phyloP scores from a whole-genome alignment of 2,797 vertebrate species.

The Remorina albescens region DNA sequence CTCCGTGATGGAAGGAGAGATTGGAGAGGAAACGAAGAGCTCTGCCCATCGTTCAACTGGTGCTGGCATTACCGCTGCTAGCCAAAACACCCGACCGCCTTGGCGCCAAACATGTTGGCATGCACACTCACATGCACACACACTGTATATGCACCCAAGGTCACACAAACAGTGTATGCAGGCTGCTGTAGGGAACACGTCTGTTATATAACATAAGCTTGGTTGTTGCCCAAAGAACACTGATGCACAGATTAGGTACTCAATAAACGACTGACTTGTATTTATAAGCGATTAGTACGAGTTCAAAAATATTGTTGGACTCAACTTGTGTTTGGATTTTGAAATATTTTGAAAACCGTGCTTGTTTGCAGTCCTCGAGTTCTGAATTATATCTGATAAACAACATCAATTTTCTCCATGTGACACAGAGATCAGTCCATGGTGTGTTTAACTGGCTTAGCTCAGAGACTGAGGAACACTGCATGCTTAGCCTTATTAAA shows the following conservation, averaged over 20 bases:
- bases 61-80: slow-evolving; percentile 64
- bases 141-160: not conserved
- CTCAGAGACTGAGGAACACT: not conserved
- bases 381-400: not conserved
- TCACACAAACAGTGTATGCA: slow-evolving; percentile 8
- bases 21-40: slow-evolving; percentile 69
- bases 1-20: slow-evolving; percentile 70
- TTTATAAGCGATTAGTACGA: not conserved
- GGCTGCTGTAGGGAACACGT: slow-evolving; percentile 56
- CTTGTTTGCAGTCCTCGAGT: not conserved
- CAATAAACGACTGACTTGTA: not conserved
- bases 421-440: not conserved
- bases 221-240: not conserved
- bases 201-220: slow-evolving; percentile 49
- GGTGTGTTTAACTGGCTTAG: not conserved
- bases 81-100: slow-evolving; percentile 84
- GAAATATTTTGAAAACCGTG: not conserved
- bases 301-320: not conserved
- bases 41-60: slow-evolving; percentile 71
- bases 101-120: slow-evolving; percentile 76
- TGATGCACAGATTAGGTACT: slow-evolving; percentile 11
- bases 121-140: slow-evolving; percentile 13
- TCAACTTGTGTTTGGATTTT: not conserved
- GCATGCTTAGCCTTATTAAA: too few relatives aligned
- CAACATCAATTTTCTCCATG: not conserved